A percentile compares a stretch with the other conserved stretches of the same genome.
Evolutionary conservation across 2,888 invertebrate species (phyloP).

Genomic region (Trisateles emortualis): DNA sequence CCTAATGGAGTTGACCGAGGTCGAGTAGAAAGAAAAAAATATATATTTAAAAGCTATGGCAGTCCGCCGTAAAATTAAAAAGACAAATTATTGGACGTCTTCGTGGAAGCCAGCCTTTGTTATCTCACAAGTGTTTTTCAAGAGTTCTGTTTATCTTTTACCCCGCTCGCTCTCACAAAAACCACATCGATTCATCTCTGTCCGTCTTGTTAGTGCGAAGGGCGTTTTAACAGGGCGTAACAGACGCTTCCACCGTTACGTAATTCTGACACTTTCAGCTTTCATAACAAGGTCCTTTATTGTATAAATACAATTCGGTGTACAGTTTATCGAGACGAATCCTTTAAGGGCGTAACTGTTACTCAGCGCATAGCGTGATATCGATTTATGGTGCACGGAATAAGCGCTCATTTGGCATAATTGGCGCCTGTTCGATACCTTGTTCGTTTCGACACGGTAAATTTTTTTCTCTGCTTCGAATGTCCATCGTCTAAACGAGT

Average conservation of each 20-base stretch:
- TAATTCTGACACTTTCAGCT: conserved; percentile 84
- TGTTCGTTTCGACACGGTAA: conserved; percentile 74
- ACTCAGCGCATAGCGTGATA: conserved; percentile 72
- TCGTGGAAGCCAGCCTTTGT: conserved; percentile 86
- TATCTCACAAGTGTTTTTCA: conserved; percentile 87
- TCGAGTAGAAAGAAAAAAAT: conserved; percentile 73
- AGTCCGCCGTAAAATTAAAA: conserved; percentile 86
- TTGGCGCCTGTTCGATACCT: conserved; percentile 77
- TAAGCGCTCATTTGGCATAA: conserved; percentile 84
- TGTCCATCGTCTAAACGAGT: conserved; percentile 55
- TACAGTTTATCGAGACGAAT: conserved; percentile 69
- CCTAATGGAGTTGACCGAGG: conserved; percentile 79
- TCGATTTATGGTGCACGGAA: conserved; percentile 81
- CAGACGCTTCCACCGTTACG: conserved; percentile 82
- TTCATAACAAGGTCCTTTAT: conserved; percentile 84
- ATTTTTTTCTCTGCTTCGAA: conserved; percentile 64
- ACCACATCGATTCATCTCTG: conserved; percentile 70
- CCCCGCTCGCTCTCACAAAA: conserved; percentile 65
- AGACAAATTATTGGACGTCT: conserved; percentile 87
- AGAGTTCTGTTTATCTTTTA: conserved; percentile 81
- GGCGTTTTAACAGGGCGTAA: conserved; percentile 84
- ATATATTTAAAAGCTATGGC: conserved; percentile 82
- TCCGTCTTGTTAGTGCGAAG: conserved; percentile 81
- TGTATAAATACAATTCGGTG: conserved; percentile 69
- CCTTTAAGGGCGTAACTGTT: conserved; percentile 82